Evolutionary conservation across 2,888 invertebrate species (phyloP).

Genomic region (Augiades crinisus): DNA sequence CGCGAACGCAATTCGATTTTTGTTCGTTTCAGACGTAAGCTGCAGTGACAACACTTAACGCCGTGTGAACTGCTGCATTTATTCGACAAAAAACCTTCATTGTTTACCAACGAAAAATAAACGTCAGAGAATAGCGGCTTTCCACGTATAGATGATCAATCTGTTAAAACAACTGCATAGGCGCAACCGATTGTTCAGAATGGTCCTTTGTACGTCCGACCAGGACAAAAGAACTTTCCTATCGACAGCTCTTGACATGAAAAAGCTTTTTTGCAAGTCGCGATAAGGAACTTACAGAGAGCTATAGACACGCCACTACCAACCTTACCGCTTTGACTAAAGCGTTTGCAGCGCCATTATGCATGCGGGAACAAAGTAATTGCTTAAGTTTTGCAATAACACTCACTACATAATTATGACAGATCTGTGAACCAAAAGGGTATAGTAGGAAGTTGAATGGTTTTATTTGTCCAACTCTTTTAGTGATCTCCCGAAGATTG

Average conservation of each 20-base stretch:
- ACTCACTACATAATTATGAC: neutral
- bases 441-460: neutral
- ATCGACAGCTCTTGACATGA: slow-evolving; percentile 72
- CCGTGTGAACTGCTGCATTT: too few relatives aligned
- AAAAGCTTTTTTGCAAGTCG: slow-evolving; percentile 73
- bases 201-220: slow-evolving; percentile 35
- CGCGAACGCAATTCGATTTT: too few relatives aligned
- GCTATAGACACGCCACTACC: slow-evolving; percentile 44
- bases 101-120: neutral
- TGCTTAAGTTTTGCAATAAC: neutral
- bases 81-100: too few relatives aligned
- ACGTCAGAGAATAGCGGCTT: neutral
- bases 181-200: slow-evolving; percentile 29
- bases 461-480: neutral
- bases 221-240: slow-evolving; percentile 65
- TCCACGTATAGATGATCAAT: slow-evolving; percentile 21
- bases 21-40: too few relatives aligned
- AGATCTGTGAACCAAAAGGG: neutral
- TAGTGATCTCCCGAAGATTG: neutral
- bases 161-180: slow-evolving; percentile 21
- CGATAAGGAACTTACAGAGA: slow-evolving; percentile 61
- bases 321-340: slow-evolving; percentile 54
- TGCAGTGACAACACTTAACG: too few relatives aligned
- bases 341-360: slow-evolving; percentile 45
- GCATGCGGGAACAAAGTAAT: neutral